phyloP scores from a whole-genome alignment of 1,140 invertebrate genomes.

The Chironomus tepperi region DNA sequence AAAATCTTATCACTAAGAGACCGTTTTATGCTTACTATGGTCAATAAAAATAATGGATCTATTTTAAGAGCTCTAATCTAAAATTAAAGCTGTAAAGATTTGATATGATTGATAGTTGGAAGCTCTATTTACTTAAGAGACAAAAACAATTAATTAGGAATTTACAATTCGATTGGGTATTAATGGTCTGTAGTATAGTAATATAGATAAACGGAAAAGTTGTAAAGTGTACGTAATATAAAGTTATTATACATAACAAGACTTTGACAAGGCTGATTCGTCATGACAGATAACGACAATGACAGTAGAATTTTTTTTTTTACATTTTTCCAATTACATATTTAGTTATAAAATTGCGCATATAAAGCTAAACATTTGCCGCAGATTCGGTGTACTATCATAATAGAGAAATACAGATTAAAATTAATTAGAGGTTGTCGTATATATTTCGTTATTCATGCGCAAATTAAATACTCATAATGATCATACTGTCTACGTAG shows the following conservation, averaged over 20 bases:
- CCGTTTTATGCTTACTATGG: background rate
- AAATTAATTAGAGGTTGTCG: background rate
- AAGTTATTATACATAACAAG: background rate
- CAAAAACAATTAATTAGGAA: background rate
- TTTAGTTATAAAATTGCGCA: background rate
- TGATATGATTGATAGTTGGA: background rate
- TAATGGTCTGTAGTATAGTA: background rate
- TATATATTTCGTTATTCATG: too few relatives aligned
- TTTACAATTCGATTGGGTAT: background rate
- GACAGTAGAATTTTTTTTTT: background rate
- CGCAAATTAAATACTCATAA: too few relatives aligned
- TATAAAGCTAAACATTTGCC: background rate
- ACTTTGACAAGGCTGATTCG: slow-evolving; percentile 14
- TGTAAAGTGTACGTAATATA: background rate
- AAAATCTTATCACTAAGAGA: background rate
- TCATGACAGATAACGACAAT: slow-evolving; percentile 1
- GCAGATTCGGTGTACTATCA: background rate
- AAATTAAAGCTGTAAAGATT: background rate
- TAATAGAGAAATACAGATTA: background rate
- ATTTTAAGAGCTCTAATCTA: background rate
- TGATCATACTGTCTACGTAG: too few relatives aligned
- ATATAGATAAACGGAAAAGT: background rate
- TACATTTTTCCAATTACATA: background rate
- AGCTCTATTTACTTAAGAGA: background rate
- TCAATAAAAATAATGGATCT: background rate